Base-by-base conservation (phyloP, 2,797 vertebrate species). In the Tolypeutes matacus region DNA sequence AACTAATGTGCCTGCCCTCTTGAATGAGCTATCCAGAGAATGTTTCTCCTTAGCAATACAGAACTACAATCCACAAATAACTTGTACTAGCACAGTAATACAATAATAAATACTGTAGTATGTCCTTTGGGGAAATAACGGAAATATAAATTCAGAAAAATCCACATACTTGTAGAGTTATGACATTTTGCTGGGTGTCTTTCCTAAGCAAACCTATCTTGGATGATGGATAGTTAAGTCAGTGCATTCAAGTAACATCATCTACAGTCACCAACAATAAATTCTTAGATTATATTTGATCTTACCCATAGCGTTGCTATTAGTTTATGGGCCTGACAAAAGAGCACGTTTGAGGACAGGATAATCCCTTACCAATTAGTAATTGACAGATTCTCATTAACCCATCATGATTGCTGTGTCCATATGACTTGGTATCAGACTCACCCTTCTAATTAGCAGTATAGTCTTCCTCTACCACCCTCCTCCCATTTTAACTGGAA, bases 351-450 rank as follows among this genome's bases (percentile, higher is more conserved):
- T 21, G 27, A 88, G 42, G 77, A 81, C 2, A 70, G 20, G 25
- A 67, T 82, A 78, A 93, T 91, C 64, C 49, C 29, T 65, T 80
- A 65, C 39, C 6, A 91, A n/a, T 93, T 78, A 65, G 7, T 75
- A 83, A 25, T 31, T 92, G 53, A 84, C 75, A 29, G 2, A 29
- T 29, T 93, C 65, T 92, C 6, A 20, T 80, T 95, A 86, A 86
- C 39, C 17, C 34, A 67, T 67, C 31, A 21, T 84, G 75, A 81
- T 72, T 76, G 51, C 62, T 96, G 93, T 96, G 46, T 86, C 15
- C 20, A 27, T 84, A 51, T 72, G 25, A 84, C 65, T 21, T 91
- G 42, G n/a, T 39, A 85, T 87, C 20, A 73, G 12, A 86, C 7
- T 64, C 15, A 86, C 23, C 18, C 7, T 93, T 93, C 51, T 89